Conservation (phyloP, 2,797 vertebrate species). For the Agapornis canus region DNA sequence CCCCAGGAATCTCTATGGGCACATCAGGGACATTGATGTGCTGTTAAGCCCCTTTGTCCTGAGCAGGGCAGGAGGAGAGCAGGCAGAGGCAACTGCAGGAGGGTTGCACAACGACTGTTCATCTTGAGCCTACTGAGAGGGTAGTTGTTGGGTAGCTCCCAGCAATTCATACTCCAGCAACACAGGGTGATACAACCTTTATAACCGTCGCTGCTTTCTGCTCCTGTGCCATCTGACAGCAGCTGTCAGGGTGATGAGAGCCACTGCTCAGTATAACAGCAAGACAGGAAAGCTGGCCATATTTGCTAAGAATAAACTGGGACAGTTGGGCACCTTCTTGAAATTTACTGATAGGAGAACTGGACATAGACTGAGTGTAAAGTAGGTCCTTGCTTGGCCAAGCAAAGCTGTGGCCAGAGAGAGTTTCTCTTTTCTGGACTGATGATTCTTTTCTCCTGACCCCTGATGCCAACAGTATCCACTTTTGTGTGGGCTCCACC, state of each 20-base stretch:
- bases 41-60: neutral
- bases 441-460: neutral
- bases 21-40: neutral
- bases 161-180: neutral
- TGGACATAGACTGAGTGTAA: neutral
- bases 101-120: fast-evolving
- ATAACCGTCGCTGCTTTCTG: neutral
- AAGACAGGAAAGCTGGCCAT: fast-evolving
- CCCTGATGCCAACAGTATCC: neutral
- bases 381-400: neutral
- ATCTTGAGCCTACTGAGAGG: neutral
- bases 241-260: neutral
- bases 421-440: neutral
- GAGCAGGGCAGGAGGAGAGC: neutral
- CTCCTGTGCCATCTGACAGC: neutral
- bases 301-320: neutral
- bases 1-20: neutral
- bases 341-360: neutral
- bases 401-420: neutral
- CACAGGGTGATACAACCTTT: neutral
- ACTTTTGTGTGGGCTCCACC: neutral
- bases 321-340: neutral
- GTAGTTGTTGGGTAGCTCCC: neutral
- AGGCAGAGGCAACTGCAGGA: neutral
- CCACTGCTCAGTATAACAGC: neutral